A percentile compares a stretch with the other conserved stretches of the same genome.
phyloP scores from a whole-genome alignment of 2,888 invertebrate species.

The Trissonchulus sp. region DNA sequence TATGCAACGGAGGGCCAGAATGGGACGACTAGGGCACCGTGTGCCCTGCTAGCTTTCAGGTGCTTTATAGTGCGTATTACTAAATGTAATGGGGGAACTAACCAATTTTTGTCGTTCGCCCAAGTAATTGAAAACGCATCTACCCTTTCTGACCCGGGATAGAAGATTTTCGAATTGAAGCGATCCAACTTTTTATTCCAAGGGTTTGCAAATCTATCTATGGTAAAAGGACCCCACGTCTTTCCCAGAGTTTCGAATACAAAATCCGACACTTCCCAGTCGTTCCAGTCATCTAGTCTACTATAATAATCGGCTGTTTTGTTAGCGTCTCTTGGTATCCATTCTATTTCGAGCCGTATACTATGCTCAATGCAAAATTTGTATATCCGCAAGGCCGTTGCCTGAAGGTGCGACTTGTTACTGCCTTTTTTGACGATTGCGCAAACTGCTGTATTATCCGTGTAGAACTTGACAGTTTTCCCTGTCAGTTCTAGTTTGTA shows the following conservation, averaged over 20 bases:
- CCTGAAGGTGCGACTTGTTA: neutral
- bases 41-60: neutral
- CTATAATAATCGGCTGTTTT: neutral
- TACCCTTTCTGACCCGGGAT: neutral
- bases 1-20: neutral
- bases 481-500: neutral
- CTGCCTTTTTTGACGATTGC: slow-evolving; percentile 5
- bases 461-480: slow-evolving; percentile 10
- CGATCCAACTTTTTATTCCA: neutral
- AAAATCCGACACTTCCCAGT: neutral
- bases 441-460: slow-evolving; percentile 6
- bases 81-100: neutral
- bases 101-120: neutral
- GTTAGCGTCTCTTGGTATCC: neutral
- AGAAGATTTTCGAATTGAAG: slow-evolving; percentile 6
- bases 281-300: neutral
- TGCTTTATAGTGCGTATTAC: neutral
- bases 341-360: slow-evolving; percentile 1
- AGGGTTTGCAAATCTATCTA: slow-evolving; percentile 6
- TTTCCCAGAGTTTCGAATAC: neutral
- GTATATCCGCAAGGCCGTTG: neutral
- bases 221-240: slow-evolving; percentile 9
- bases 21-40: neutral
- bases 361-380: neutral
- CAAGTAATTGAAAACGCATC: slow-evolving; percentile 1